Evolutionary conservation across 2,113 vertebrate species (phyloP), one percentile per base, ranked within the genome.

Genomic region (Nothocercus julius): DNA sequence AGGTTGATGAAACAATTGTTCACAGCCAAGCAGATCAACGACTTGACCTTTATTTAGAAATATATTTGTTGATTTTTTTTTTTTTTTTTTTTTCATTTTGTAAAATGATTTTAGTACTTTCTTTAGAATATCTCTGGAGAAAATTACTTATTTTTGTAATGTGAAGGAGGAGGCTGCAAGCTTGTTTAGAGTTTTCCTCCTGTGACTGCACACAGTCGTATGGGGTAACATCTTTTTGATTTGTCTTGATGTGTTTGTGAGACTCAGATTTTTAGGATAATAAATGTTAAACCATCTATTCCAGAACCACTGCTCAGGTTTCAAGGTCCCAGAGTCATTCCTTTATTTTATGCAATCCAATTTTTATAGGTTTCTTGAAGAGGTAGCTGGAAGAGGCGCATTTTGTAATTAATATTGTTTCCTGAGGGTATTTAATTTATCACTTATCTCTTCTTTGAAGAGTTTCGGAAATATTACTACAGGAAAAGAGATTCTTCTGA

Each of bases 51-150:
- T 72, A 90, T 94, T 84, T 54, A 90, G 75, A 85, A 80, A 61
- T 66, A 59, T 8, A 42, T 80, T 90, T 32, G 63, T 91, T 91
- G 44, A 80, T 96, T 95, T 97, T 82, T 83, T 30, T 74, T 1
- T 17, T 81, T 95, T 95, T 97, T 82, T 85, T 25, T 73, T 1
- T 17, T 81, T 22, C 49, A 49, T 49, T 87, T 74, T 81, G 13
- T 91, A 62, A 32, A 51, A 87, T 95, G 87, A 95, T 49, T 36
- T 96, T 89, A 66, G 8, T 58, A 30, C 49, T 79, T 19, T 54
- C 87, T 93, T 94, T 94, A 75, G 81, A 76, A 45, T 94, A 82
- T 96, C 95, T 89, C 62, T 49, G 68, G 21, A 61, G n/a, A 88
- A 93, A 59, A 78, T 72, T 9, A 56, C 58, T 92, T 92, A 90